A percentile compares a stretch with the other conserved stretches of the same genome.
These are phyloP conservation scores for Hypena proboscidalis DNA, from an alignment of 2,888 invertebrate species.

Conservation along the genomic window DNA sequence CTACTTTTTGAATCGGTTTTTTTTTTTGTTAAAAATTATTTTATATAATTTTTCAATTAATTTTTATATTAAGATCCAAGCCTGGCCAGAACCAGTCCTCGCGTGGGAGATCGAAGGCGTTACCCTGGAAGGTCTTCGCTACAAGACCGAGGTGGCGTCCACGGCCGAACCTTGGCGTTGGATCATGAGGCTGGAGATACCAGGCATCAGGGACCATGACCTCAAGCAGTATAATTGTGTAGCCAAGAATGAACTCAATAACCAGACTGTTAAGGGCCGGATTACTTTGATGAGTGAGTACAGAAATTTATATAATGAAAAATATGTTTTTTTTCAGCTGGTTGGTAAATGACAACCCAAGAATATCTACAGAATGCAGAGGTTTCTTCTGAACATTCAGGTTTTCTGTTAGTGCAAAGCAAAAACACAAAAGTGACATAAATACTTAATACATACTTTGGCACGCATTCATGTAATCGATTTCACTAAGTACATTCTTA, in stretches of 20 bases:
- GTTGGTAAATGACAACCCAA: no score
- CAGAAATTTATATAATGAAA: background rate
- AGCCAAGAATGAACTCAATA: slow-evolving; percentile 93
- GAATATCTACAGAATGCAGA: no score
- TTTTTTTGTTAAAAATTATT: no score
- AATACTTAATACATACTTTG: no score
- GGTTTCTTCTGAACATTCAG: no score
- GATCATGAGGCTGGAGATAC: slow-evolving; percentile 92
- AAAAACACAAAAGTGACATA: no score
- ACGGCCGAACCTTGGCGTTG: slow-evolving; percentile 85
- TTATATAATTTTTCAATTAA: background rate
- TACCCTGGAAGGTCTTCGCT: slow-evolving; percentile 86
- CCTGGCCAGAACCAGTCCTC: slow-evolving; percentile 93
- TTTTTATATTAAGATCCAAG: slow-evolving; percentile 87
- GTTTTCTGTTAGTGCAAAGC: no score
- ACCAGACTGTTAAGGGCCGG: slow-evolving; percentile 90
- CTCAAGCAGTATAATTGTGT: slow-evolving; percentile 93
- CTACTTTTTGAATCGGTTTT: no score
- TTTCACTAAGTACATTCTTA: no score
- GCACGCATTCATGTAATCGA: no score
- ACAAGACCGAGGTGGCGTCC: slow-evolving; percentile 64
- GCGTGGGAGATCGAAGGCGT: slow-evolving; percentile 95
- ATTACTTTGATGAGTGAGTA: slow-evolving; percentile 67
- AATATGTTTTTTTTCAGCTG: no score
- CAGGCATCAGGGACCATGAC: slow-evolving; percentile 88